Evolutionary conservation across 2,113 vertebrate genomes (phyloP).

Genomic region (Microtus pennsylvanicus): DNA sequence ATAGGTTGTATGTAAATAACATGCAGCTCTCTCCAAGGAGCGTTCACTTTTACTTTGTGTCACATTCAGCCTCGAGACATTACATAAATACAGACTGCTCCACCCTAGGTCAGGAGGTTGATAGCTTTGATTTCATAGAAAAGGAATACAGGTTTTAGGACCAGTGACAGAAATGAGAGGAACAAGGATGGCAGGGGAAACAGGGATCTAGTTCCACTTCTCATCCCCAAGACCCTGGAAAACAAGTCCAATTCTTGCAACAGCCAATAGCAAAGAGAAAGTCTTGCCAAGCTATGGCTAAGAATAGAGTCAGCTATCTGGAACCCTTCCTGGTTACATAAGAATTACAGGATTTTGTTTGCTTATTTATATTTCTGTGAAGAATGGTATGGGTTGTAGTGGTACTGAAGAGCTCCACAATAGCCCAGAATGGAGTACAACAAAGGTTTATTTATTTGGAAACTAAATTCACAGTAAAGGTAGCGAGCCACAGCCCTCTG

Average conservation of each 20-base stretch:
- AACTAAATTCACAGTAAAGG: too few relatives aligned
- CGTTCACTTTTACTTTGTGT: not conserved
- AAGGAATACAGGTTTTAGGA: not conserved
- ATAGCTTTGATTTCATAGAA: not conserved
- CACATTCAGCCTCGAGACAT: not conserved
- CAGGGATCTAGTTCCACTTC: not conserved
- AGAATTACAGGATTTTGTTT: not conserved
- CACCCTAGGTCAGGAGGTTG: not conserved
- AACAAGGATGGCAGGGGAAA: not conserved
- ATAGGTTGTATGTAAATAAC: not conserved
- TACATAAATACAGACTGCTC: not conserved
- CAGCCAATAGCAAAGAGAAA: not conserved
- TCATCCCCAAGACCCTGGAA: not conserved
- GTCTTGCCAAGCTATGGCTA: not conserved
- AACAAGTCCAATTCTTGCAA: not conserved
- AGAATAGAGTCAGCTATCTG: not conserved
- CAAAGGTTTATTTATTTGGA: too few relatives aligned
- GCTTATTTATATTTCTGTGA: not conserved
- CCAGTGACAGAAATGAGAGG: not conserved
- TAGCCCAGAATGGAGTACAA: too few relatives aligned
- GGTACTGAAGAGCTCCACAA: too few relatives aligned
- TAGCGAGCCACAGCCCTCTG: too few relatives aligned
- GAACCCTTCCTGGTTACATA: not conserved
- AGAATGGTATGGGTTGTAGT: not conserved
- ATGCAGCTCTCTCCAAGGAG: slow-evolving; percentile 35